Evolutionary conservation across 2,888 invertebrate species (phyloP), one percentile per base, ranked within the genome.

Genomic region (Oconnorella tubifera): DNA sequence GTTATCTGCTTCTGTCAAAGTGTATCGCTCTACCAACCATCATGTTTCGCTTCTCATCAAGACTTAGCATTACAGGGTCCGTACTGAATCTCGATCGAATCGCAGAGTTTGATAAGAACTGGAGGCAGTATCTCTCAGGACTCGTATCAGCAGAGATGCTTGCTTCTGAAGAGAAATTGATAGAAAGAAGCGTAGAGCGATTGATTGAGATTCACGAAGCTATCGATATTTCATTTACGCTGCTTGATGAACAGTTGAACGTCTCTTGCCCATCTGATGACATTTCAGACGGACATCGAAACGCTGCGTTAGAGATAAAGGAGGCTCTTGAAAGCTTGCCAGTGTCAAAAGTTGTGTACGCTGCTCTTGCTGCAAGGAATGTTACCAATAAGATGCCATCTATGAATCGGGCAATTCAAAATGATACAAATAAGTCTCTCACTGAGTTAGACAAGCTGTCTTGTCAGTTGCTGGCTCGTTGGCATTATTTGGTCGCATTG

Each of bases 401-500:
- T 6, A 19, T 14, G 19, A 40, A 40, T 19, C 19, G 19, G 40
- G 40, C 19, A 14, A 14, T 10, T 40, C 40, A 40, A 40, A 40
- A 19, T 19, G 40, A 40, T 40, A 40, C 40, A 19, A 40, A 19
- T 40, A 19, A 19, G 40, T 40, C 19, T 40, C 10, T 10, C 40
- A 1, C 28, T 14, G 27, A 51, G 31, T 29, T 60, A 27, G n/a
- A n/a, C n/a, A n/a, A n/a, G n/a, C n/a, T n/a, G n/a, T n/a, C n/a
- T n/a, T n/a, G n/a, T n/a, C n/a, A n/a, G n/a, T n/a, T n/a, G n/a
- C n/a, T n/a, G n/a, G n/a, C 32, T n/a, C 25, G 25, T 6, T 55
- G 56, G 55, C 70, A 72, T 62, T 72, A 70, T 33, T 50, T 72
- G 2, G 29, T 67, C 1, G 53, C 68, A 10, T 65, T 73, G 28